Percentiles rank a stretch among this genome's conserved stretches.
phyloP scores from a whole-genome alignment of 2,113 vertebrate genomes.

The Myxocyprinus asiaticus region DNA sequence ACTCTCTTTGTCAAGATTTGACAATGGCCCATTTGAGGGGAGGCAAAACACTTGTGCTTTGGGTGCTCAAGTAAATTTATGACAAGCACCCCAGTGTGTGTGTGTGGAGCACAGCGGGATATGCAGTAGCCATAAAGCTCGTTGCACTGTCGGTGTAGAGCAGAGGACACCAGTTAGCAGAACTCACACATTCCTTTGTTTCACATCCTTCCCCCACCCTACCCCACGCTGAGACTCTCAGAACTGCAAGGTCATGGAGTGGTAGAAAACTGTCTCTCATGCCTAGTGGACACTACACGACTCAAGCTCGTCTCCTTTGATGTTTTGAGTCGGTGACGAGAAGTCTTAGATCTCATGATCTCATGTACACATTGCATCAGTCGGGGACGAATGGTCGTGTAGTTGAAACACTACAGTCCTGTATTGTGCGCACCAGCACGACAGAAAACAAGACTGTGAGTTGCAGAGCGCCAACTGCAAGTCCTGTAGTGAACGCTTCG shows the following conservation, averaged over 20 bases:
- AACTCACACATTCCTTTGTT: slow-evolving; percentile 64
- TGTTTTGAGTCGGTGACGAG: too few species aligned
- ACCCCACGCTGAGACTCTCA: not conserved
- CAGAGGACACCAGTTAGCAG: slow-evolving; percentile 67
- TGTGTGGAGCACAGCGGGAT: slow-evolving; percentile 26
- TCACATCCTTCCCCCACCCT: slow-evolving; percentile 70
- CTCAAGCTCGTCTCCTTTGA: too few species aligned
- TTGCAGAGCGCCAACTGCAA: too few species aligned
- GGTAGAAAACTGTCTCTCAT: not conserved
- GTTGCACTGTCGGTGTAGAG: slow-evolving; percentile 54
- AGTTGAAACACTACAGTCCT: too few species aligned
- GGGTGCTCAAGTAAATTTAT: not conserved
- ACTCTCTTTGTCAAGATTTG: slow-evolving; percentile 13
- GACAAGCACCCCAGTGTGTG: not conserved
- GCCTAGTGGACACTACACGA: too few species aligned
- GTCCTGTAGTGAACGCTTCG: not conserved
- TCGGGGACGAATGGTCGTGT: too few species aligned
- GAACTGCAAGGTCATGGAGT: not conserved
- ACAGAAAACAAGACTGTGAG: too few species aligned
- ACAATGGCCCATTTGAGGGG: slow-evolving; percentile 24
- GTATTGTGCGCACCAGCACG: too few species aligned
- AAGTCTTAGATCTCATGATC: too few species aligned
- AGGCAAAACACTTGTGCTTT: slow-evolving; percentile 24
- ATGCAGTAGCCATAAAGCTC: slow-evolving; percentile 30
- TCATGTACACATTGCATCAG: too few species aligned